A percentile compares a stretch with the other conserved stretches of the same genome.
These are phyloP conservation scores for Crotalus horridus DNA, from an alignment of 2,113 vertebrate genomes.

Conservation along the genomic window DNA sequence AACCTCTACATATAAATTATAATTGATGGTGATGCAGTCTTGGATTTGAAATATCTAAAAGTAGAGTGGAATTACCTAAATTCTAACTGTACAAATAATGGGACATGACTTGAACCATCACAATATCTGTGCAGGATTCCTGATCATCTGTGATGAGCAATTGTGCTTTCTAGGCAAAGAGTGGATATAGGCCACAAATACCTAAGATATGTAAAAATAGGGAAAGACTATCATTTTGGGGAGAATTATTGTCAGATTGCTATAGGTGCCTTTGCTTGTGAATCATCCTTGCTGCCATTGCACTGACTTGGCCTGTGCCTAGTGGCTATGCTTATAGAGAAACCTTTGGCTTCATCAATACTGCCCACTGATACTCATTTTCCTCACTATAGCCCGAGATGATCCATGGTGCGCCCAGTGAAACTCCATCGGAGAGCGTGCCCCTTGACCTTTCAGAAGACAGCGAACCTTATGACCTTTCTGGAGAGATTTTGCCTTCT, in stretches of 20 bases:
- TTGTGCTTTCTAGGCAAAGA: not conserved
- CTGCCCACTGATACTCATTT: constrained; percentile 66
- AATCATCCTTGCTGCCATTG: not conserved
- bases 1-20: not conserved
- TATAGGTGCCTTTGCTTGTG: not conserved
- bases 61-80: not conserved
- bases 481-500: constrained; percentile 52
- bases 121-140: not conserved
- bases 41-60: not conserved
- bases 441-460: constrained; percentile 59
- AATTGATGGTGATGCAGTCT: not conserved
- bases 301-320: constrained; percentile 4
- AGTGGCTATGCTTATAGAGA: constrained; percentile 10
- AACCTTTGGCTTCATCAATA: not conserved
- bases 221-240: not conserved
- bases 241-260: not conserved
- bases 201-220: not conserved
- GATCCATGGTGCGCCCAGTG: constrained; percentile 55
- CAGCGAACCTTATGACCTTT: constrained; percentile 61
- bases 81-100: not conserved
- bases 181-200: not conserved
- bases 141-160: not conserved
- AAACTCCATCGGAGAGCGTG: constrained; percentile 47
- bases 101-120: not conserved
- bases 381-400: constrained; percentile 75